phyloP scores from a whole-genome alignment of 2,797 vertebrate genomes.

The Lindbergichthys nudifrons region DNA sequence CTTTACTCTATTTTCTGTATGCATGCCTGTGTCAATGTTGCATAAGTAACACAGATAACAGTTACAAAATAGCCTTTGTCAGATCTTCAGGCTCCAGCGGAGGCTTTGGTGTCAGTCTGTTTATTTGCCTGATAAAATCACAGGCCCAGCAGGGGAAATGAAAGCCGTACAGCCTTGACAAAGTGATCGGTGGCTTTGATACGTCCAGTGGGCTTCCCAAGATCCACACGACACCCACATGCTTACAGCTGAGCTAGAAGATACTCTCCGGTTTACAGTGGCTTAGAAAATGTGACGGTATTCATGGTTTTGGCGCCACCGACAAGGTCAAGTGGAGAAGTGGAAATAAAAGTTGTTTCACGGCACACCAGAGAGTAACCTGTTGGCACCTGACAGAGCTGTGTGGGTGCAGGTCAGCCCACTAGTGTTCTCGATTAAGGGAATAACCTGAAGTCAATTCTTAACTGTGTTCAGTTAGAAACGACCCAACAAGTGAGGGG shows the following conservation, averaged over 20 bases:
- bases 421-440: constrained; percentile 11
- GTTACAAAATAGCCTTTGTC: constrained; percentile 60
- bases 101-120: constrained; percentile 59
- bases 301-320: background rate
- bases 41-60: constrained; percentile 64
- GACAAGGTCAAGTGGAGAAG: constrained; percentile 11
- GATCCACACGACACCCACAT: constrained; percentile 37
- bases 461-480: background rate
- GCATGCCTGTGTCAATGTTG: constrained; percentile 45
- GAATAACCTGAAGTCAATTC: background rate
- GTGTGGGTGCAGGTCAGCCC: constrained; percentile 11
- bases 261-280: background rate
- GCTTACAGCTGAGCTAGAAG: constrained; percentile 19
- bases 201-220: constrained; percentile 53
- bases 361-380: constrained; percentile 8
- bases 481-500: no score
- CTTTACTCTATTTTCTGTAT: constrained; percentile 10
- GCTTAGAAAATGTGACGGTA: background rate
- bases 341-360: constrained; percentile 3
- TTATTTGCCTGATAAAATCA: constrained; percentile 73
- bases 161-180: constrained; percentile 59
- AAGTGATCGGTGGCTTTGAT: constrained; percentile 63
- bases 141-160: constrained; percentile 70
- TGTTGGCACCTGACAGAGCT: background rate
- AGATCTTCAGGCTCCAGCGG: constrained; percentile 61